Percentiles rank a stretch among this genome's conserved stretches.
Conservation (phyloP, 2,888 invertebrate species). For the Heteromurus nitidus region DNA sequence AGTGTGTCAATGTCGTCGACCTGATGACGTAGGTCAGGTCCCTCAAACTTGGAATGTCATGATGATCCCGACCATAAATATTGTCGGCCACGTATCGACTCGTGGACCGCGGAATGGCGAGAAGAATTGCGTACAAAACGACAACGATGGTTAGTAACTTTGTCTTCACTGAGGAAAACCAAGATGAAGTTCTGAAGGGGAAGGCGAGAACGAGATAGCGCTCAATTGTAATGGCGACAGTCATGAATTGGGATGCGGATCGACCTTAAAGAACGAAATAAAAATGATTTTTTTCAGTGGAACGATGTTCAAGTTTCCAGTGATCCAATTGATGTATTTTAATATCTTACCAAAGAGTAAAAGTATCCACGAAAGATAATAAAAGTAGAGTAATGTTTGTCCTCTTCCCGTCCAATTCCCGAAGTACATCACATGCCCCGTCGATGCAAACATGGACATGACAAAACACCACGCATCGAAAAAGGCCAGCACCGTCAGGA, state of each 20-base stretch:
- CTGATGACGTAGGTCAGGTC: neutral
- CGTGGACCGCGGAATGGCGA: neutral
- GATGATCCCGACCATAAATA: neutral
- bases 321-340: neutral
- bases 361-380: neutral
- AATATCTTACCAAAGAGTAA: neutral
- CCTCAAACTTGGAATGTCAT: neutral
- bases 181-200: neutral
- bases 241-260: neutral
- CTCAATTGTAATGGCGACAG: conserved; percentile 3
- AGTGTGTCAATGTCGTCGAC: neutral
- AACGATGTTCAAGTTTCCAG: neutral
- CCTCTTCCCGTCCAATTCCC: neutral
- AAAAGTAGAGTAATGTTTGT: neutral
- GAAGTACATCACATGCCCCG: neutral
- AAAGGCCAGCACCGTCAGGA: neutral
- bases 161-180: neutral
- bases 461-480: neutral
- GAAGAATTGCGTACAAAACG: neutral
- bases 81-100: neutral
- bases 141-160: neutral
- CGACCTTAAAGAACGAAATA: neutral
- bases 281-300: neutral
- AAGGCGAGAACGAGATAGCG: neutral
- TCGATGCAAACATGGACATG: neutral